Evolutionary conservation across 2,888 invertebrate species (phyloP).

Genomic region (Monoplex corrugatus): DNA sequence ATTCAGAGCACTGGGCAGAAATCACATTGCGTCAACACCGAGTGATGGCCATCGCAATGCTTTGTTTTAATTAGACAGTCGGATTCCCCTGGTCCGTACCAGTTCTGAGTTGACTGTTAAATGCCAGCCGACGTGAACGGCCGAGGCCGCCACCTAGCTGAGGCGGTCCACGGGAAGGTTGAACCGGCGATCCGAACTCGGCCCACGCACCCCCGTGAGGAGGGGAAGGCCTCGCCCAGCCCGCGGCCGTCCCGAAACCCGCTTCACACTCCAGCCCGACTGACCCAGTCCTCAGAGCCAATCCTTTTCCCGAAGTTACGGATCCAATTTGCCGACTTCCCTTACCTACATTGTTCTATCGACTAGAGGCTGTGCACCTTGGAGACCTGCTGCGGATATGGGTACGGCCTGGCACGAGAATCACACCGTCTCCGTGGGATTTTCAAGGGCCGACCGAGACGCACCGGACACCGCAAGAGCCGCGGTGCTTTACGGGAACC

Average conservation of each 20-base stretch:
- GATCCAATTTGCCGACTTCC: neutral
- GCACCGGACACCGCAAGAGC: neutral
- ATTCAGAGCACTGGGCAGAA: neutral
- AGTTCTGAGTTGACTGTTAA: too few species aligned
- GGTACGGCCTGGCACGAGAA: neutral
- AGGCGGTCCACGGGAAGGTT: too few species aligned
- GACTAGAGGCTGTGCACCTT: neutral
- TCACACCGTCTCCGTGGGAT: neutral
- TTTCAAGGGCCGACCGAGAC: neutral
- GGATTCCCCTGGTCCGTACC: neutral
- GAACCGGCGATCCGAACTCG: too few species aligned
- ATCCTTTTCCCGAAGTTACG: neutral
- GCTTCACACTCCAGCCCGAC: neutral
- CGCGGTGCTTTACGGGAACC: neutral
- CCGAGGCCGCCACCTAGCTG: too few species aligned
- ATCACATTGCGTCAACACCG: neutral
- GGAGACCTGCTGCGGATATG: neutral
- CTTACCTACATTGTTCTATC: neutral
- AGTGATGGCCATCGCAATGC: neutral
- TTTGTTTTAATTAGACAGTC: neutral
- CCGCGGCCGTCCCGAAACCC: neutral
- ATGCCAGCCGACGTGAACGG: too few species aligned
- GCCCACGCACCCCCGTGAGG: neutral
- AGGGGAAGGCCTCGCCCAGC: neutral
- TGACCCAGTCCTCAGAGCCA: neutral